Evolutionary conservation across 2,797 vertebrate species (phyloP).

Genomic region (Fistularia commersonii): DNA sequence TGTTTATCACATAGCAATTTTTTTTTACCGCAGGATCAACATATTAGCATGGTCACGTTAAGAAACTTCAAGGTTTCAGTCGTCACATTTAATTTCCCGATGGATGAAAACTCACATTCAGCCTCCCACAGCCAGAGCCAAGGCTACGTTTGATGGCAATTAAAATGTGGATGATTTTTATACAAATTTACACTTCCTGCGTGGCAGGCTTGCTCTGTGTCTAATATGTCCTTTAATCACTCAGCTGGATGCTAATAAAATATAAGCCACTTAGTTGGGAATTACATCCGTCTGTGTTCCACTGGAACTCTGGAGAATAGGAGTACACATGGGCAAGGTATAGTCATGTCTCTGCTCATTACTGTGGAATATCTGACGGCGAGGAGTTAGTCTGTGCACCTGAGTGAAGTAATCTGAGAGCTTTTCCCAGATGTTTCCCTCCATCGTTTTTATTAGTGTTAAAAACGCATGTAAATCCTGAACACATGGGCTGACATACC

Average conservation of each 20-base stretch:
- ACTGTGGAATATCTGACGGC: conserved; percentile 63
- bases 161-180: conserved; percentile 57
- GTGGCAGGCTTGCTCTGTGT: conserved; percentile 64
- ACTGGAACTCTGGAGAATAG: conserved; percentile 48
- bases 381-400: conserved; percentile 50
- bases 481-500: conserved; percentile 63
- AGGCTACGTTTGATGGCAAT: conserved; percentile 52
- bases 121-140: no score
- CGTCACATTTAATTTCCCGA: conserved; percentile 46
- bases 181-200: conserved; percentile 57
- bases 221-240: conserved; percentile 66
- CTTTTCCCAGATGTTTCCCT: conserved; percentile 67
- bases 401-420: conserved; percentile 61
- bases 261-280: conserved; percentile 69
- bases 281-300: conserved; percentile 68
- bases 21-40: conserved; percentile 24
- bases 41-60: conserved; percentile 32
- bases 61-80: conserved; percentile 36
- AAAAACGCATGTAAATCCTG: conserved; percentile 64
- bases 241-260: conserved; percentile 69
- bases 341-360: conserved; percentile 68
- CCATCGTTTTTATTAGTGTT: conserved; percentile 66
- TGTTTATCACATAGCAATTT: conserved; percentile 42
- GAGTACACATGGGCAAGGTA: conserved; percentile 49
- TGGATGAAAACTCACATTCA: conserved; percentile 40